These are phyloP conservation scores for Dimorphilus gyrociliatus DNA, from an alignment of 2,888 invertebrate species.

Conservation along the genomic window DNA sequence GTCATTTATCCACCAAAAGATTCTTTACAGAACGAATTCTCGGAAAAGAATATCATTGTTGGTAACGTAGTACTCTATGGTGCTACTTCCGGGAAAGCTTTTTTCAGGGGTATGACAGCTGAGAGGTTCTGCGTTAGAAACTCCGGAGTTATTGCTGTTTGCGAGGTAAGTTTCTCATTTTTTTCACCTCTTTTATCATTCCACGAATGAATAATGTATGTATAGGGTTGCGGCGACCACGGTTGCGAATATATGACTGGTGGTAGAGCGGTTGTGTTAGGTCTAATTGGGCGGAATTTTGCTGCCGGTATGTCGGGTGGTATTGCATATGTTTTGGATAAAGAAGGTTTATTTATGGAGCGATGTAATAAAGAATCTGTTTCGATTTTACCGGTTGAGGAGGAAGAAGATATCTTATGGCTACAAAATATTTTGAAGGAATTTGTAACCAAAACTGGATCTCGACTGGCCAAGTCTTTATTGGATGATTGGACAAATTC, in stretches of 20 bases:
- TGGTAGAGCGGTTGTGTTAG: constrained; percentile 72
- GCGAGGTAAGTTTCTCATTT: constrained; percentile 49
- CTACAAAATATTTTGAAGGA: constrained; percentile 63
- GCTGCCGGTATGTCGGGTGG: constrained; percentile 98
- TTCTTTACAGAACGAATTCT: constrained; percentile 56
- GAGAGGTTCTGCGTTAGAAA: constrained; percentile 97
- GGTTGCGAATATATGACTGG: constrained; percentile 99
- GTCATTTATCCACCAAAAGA: constrained; percentile 77
- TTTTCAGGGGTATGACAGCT: constrained; percentile 86
- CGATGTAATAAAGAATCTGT: constrained; percentile 83
- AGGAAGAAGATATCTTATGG: constrained; percentile 55
- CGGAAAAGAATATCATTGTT: constrained; percentile 85
- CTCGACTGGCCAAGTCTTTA: constrained; percentile 60
- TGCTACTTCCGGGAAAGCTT: constrained; percentile 81
- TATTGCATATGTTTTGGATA: constrained; percentile 83
- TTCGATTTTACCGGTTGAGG: constrained; percentile 65
- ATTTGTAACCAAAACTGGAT: constrained; percentile 72
- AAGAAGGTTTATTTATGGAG: constrained; percentile 35
- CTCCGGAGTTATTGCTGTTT: constrained; percentile 84
- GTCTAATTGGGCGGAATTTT: constrained; percentile 89
- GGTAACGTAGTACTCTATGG: constrained; percentile 97
- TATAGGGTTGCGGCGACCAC: constrained; percentile 83
- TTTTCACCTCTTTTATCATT: too few species aligned
- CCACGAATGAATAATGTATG: neutral
- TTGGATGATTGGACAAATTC: constrained; percentile 61